phyloP scores from a whole-genome alignment of 2,888 invertebrate species.

The Bellardia bayeri region DNA sequence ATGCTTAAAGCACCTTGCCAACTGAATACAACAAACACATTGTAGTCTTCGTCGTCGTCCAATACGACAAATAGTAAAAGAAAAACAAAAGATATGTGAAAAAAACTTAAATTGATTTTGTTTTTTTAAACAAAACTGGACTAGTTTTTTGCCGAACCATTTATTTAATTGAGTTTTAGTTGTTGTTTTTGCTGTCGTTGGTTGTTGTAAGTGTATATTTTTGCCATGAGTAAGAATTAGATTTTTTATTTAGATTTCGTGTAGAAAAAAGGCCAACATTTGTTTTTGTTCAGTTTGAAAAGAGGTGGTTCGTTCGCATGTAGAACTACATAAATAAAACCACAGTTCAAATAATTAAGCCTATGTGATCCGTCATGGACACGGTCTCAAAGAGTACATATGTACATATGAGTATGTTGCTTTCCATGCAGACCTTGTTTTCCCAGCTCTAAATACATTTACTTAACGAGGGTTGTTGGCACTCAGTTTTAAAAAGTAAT shows the following conservation, averaged over 20 bases:
- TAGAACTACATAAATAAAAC: slow-evolving; percentile 1
- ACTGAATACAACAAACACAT: slow-evolving; percentile 33
- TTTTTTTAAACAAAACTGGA: slow-evolving; percentile 53
- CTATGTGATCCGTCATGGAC: slow-evolving; percentile 70
- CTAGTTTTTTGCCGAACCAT: slow-evolving; percentile 55
- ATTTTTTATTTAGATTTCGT: slow-evolving; percentile 56
- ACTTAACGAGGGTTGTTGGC: slow-evolving; percentile 43
- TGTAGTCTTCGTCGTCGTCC: slow-evolving; percentile 15
- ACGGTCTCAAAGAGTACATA: slow-evolving; percentile 47
- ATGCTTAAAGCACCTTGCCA: slow-evolving; percentile 67
- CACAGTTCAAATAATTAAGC: slow-evolving; percentile 67
- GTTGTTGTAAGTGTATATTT: background rate
- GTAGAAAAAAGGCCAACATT: slow-evolving; percentile 64
- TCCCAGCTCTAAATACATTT: slow-evolving; percentile 49
- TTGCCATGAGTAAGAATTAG: slow-evolving; percentile 50
- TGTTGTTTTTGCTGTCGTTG: slow-evolving; percentile 10
- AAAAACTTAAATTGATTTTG: slow-evolving; percentile 46
- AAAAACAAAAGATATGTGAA: slow-evolving; percentile 37
- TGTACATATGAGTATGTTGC: slow-evolving; percentile 39
- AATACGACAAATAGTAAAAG: slow-evolving; percentile 47
- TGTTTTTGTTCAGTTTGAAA: slow-evolving; percentile 34
- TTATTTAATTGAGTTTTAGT: slow-evolving; percentile 58
- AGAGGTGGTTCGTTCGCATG: slow-evolving; percentile 55
- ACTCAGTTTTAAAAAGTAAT: background rate
- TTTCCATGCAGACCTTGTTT: slow-evolving; percentile 58